Base-by-base conservation (phyloP, 2,113 vertebrate species). In the Ellobius talpinus region DNA sequence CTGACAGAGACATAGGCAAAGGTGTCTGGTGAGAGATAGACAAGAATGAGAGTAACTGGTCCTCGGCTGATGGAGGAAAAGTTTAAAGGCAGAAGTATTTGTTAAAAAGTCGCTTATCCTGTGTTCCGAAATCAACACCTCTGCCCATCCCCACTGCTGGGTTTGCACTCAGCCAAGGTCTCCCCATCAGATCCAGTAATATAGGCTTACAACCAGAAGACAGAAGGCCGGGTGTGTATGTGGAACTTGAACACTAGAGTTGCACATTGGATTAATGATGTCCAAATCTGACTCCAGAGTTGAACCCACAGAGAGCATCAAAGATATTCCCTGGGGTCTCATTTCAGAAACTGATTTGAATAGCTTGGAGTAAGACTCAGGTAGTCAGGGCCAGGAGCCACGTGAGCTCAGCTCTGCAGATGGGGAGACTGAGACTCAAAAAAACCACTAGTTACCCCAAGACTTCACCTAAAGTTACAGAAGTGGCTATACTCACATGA, bases 41-140 rank as follows among this genome's bases (percentile, higher is more conserved):
- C 36, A 55, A 19, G 63, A 33, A 2, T 17, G 0, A 3, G 63
- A 26, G 1, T 23, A 0, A 3, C 1, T 52, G 0, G 55, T 45
- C 42, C 45, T 50, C 47, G 42, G 7, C 4, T 13, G 89, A 5
- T 14, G 23, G 5, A 2, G 0, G 26, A 74, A 66, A 72, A 61
- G 47, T n/a, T 73, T 0, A 26, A 77, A 31, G 55, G 7, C 17
- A 31, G 3, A 33, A 42, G 2, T 61, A 7, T 24, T n/a, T 63
- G 10, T 58, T 70, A 45, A 55, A 47, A 47, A 52, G 4, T 31
- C n/a, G 19, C 61, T 10, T 11, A 8, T 3, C 24, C 61, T 3
- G 16, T 1, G 36, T 26, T 45, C 0, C 5, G 24, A 31, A 2
- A 0, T 26, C 29, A 2, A 33, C 39, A 0, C 21, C 58, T 7